Evolutionary conservation across 2,797 vertebrate species (phyloP).

Genomic region (Melanotaenia parkinsoni): DNA sequence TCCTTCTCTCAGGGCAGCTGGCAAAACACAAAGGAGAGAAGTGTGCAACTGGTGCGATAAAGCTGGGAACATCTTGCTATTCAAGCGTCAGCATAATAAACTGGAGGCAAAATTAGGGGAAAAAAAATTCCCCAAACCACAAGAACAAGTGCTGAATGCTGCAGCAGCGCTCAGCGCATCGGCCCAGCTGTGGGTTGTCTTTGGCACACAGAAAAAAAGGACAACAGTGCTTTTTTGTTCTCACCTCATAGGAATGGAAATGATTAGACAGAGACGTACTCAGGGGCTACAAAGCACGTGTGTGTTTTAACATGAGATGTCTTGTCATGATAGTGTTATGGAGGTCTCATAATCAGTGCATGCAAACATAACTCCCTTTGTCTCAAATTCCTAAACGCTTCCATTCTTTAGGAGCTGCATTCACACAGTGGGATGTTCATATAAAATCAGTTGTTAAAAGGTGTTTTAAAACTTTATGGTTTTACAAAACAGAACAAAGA

Average conservation of each 20-base stretch:
- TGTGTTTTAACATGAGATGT: slow-evolving; percentile 68
- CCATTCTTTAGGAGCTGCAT: slow-evolving; percentile 38
- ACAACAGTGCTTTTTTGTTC: slow-evolving; percentile 68
- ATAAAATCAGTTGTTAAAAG: slow-evolving; percentile 57
- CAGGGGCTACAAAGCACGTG: slow-evolving; percentile 49
- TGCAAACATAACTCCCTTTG: slow-evolving; percentile 68
- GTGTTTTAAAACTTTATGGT: slow-evolving; percentile 56
- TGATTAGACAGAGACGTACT: slow-evolving; percentile 65
- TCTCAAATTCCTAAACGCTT: slow-evolving; percentile 47
- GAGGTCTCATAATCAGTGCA: slow-evolving; percentile 46
- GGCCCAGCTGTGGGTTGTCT: slow-evolving; percentile 70
- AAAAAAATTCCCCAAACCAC: slow-evolving; percentile 47
- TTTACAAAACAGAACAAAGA: slow-evolving; percentile 53
- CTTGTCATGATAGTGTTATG: slow-evolving; percentile 49
- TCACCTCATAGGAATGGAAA: slow-evolving; percentile 66
- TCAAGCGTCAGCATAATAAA: slow-evolving; percentile 80
- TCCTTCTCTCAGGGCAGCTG: slow-evolving; percentile 78
- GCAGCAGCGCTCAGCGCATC: slow-evolving; percentile 48
- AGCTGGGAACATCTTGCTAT: slow-evolving; percentile 82
- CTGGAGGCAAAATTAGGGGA: slow-evolving; percentile 71
- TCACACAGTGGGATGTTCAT: slow-evolving; percentile 54
- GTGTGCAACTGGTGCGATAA: slow-evolving; percentile 86
- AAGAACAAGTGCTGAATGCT: slow-evolving; percentile 64
- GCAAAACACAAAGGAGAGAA: slow-evolving; percentile 84
- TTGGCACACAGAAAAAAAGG: slow-evolving; percentile 57